These are phyloP conservation scores for Gorsachius goisagi DNA, from an alignment of 2,113 vertebrate species.

Conservation along the genomic window DNA sequence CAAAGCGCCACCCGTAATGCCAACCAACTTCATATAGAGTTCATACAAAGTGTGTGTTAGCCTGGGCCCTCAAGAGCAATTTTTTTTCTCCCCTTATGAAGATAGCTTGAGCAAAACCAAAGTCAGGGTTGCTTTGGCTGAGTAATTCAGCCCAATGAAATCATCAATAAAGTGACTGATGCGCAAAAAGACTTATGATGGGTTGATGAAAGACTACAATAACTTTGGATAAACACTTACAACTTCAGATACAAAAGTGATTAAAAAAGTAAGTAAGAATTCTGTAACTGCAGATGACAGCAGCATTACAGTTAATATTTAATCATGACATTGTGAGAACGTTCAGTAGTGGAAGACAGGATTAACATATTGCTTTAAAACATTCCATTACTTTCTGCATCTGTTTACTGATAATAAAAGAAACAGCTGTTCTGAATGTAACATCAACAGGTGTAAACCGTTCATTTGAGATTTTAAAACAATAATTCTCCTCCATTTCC, in stretches of 20 bases:
- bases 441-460: constrained; percentile 80
- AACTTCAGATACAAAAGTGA: constrained; percentile 3
- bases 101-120: background rate
- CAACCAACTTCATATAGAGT: background rate
- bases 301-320: constrained; percentile 72
- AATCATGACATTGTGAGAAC: constrained; percentile 75
- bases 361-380: constrained; percentile 84
- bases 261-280: constrained; percentile 35
- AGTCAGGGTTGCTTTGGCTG: background rate
- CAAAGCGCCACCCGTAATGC: background rate
- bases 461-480: constrained; percentile 74
- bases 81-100: background rate
- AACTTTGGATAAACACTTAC: background rate
- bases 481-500: constrained; percentile 72
- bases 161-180: background rate
- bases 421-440: constrained; percentile 81
- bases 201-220: background rate
- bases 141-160: background rate
- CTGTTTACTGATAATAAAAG: constrained; percentile 86
- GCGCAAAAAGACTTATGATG: background rate
- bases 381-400: constrained; percentile 83
- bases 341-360: constrained; percentile 76
- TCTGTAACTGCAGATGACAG: constrained; percentile 69
- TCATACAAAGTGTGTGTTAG: background rate
- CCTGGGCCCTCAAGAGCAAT: background rate